Evolutionary conservation across 2,797 vertebrate genomes (phyloP).

Genomic region (Orientallactaga sibirica): DNA sequence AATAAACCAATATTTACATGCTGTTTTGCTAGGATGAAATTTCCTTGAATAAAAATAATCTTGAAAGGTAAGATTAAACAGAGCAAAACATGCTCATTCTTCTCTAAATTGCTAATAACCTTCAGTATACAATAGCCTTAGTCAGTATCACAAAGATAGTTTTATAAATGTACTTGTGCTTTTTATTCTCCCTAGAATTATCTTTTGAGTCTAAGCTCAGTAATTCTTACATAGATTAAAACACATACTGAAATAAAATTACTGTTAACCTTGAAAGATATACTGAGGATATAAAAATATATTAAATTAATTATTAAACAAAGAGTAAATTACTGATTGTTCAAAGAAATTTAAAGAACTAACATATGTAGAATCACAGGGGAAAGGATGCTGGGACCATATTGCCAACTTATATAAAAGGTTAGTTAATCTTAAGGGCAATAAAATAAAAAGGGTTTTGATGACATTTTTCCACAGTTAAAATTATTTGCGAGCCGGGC

Average conservation of each 20-base stretch:
- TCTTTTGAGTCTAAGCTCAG: not conserved
- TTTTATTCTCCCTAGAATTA: constrained; percentile 13
- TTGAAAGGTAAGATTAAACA: constrained; percentile 9
- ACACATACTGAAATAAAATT: constrained; percentile 29
- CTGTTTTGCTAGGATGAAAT: not conserved
- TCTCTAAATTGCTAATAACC: constrained; percentile 31
- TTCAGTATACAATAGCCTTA: not conserved
- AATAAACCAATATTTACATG: constrained; percentile 37
- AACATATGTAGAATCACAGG: not conserved
- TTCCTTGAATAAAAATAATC: not conserved
- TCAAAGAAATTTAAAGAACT: constrained; percentile 29
- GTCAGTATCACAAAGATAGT: not conserved
- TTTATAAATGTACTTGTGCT: not conserved
- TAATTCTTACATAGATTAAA: constrained; percentile 26
- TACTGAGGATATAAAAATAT: constrained; percentile 26
- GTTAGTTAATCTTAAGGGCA: not conserved
- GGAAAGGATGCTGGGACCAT: not conserved
- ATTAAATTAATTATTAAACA: not conserved
- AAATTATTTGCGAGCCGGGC: constrained; percentile 12
- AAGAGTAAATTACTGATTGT: constrained; percentile 21
- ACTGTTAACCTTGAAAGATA: constrained; percentile 34
- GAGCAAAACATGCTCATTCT: constrained; percentile 14
- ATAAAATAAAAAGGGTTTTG: not conserved
- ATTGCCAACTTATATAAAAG: constrained; percentile 4
- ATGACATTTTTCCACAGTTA: constrained; percentile 6